Evolutionary conservation across 2,888 invertebrate species (phyloP).

Genomic region (Athetis lepigone): DNA sequence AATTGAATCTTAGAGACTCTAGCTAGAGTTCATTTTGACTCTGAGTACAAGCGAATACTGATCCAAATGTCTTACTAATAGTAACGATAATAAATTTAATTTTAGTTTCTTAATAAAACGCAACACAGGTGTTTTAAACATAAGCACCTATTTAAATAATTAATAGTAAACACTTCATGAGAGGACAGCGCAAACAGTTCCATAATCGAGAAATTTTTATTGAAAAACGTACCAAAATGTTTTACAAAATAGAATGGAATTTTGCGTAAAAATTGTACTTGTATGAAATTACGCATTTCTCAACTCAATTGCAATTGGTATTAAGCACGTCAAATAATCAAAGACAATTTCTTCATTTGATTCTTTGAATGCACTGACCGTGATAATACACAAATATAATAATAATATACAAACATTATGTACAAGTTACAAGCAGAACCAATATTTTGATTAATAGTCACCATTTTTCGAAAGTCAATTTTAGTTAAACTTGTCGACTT

Average conservation of each 20-base stretch:
- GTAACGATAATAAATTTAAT: constrained; percentile 30
- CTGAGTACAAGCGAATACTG: constrained; percentile 55
- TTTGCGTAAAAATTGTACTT: background rate
- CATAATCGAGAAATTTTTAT: no score
- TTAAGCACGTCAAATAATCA: background rate
- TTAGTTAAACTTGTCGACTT: constrained; percentile 19
- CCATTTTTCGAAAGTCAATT: constrained; percentile 9
- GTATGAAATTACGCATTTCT: background rate
- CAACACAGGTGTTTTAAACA: constrained; percentile 21
- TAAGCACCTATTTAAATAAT: constrained; percentile 36
- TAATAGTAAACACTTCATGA: background rate
- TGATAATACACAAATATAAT: constrained; percentile 23
- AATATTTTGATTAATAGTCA: background rate
- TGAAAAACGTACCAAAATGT: no score
- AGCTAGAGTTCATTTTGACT: constrained; percentile 53
- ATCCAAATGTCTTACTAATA: constrained; percentile 33
- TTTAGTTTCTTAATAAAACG: background rate
- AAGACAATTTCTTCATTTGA: background rate
- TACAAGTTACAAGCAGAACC: constrained; percentile 21
- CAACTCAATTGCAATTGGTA: background rate
- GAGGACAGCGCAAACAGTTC: background rate
- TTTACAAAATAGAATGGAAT: background rate
- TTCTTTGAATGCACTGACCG: background rate
- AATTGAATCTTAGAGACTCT: constrained; percentile 59
- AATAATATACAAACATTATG: constrained; percentile 12